Evolutionary conservation across 2,888 invertebrate genomes (phyloP), one percentile per base, ranked within the genome.

Genomic region (Scelioninae gen. 1): DNA sequence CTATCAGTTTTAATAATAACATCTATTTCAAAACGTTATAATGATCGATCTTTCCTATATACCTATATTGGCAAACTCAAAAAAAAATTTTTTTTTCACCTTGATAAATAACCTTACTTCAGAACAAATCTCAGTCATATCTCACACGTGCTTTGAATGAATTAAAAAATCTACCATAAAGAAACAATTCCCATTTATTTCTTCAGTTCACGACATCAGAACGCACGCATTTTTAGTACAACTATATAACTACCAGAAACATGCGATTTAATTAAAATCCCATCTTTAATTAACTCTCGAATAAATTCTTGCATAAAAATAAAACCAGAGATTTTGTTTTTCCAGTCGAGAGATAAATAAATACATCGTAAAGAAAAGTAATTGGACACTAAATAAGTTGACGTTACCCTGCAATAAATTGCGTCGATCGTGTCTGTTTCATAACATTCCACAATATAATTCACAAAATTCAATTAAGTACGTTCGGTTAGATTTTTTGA

Each of bases 31-130:
- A 65, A 31, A 53, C 53, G 62, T 58, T 60, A n/a, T n/a, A n/a
- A n/a, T n/a, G n/a, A n/a, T n/a, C n/a, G n/a, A n/a, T n/a, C n/a
- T n/a, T n/a, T n/a, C n/a, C n/a, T n/a, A n/a, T n/a, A n/a, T n/a
- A n/a, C n/a, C 9, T 32, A 45, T 58, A 78, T 78, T 78, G 72
- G 62, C 29, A 45, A 53, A 66, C 38, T 53, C 34, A 32, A 68
- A 74, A 68, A 68, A 68, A 55, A 53, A 74, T 62, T 80, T 80
- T 74, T 47, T 55, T 45, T 31, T 34, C 80, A 32, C 23, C 16
- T 79, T 79, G 79, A 79, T 79, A 60, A 74, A 79, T 79, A 79
- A 74, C 62, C 40, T 38, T 15, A 29, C 32, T 63, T 60, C 38
- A 34, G 6, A 74, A 79, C 43, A 51, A 74, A 74, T 74, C 43